Base-by-base conservation (phyloP, 2,888 invertebrate species). In the Rutpela maculata region DNA sequence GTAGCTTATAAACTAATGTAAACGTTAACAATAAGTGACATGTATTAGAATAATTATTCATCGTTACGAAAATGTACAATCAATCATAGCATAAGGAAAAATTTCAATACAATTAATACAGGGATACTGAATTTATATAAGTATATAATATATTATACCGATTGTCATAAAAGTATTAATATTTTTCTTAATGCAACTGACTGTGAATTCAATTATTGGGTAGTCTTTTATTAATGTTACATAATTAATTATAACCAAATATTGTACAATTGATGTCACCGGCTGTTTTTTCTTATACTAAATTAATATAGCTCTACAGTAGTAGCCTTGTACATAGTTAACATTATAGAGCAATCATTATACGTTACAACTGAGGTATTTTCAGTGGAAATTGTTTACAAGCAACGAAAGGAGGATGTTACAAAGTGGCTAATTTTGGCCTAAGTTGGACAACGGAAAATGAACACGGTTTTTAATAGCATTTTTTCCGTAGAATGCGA, bases 21-120 rank as follows among this genome's bases (percentile, higher is more conserved):
- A 50, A 50, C 50, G 50, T 50, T 15, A 50, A 50, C 50, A 50
- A 50, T 50, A 50, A 50, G 50, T n/a, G 6, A n/a, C 15, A 50
- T 50, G 50, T 50, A 17, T 50, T 50, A 50, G 50, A 7, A 50
- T 50, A 50, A 50, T n/a, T 4, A 26, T 50, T 50, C 50, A 50
- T 50, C 12, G 50, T n/a, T 50, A 50, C 50, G 50, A 50, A 50
- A 50, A 50, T 50, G 50, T 50, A 50, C 50, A 50, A 50, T 50
- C 50, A 50, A 50, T 50, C 50, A 50, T 50, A 50, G 50, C 50
- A 50, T 50, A 50, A 50, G 50, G 50, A 50, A 50, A 50, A 50
- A 50, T 50, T 50, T 50, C 50, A 50, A 50, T n/a, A 50, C 50
- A 50, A 50, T 50, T 50, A 50, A 50, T 50, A 50, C 50, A 50